Evolutionary conservation across 2,888 invertebrate genomes (phyloP).

Genomic region (Cordilura impudica): DNA sequence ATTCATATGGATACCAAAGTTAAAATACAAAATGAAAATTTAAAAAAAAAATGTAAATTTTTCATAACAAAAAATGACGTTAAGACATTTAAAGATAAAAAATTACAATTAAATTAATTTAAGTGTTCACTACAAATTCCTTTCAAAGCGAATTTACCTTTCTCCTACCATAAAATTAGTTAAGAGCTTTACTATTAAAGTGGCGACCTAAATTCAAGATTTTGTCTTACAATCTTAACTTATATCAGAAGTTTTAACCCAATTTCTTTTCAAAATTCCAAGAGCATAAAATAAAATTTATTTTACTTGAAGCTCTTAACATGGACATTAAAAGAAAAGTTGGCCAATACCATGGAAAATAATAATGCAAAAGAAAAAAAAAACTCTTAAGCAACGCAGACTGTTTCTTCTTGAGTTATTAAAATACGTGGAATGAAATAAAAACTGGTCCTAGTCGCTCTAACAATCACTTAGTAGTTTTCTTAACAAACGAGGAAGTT

Average conservation of each 20-base stretch:
- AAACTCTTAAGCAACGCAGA: constrained; percentile 9
- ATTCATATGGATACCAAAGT: too few relatives aligned
- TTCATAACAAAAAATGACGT: too few relatives aligned
- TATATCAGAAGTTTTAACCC: constrained; percentile 28
- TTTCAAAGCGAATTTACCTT: too few relatives aligned
- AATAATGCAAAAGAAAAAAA: constrained; percentile 26
- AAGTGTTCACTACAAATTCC: too few relatives aligned
- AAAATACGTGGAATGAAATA: not conserved
- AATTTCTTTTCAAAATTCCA: constrained; percentile 9
- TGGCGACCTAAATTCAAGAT: too few relatives aligned
- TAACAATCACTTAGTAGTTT: not conserved
- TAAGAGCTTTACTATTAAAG: too few relatives aligned
- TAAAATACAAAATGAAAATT: too few relatives aligned
- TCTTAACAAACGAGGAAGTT: constrained; percentile 36
- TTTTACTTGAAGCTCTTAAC: constrained; percentile 13
- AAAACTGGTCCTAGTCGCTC: constrained; percentile 43
- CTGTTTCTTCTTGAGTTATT: constrained; percentile 9
- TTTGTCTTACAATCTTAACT: too few relatives aligned
- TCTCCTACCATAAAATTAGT: too few relatives aligned
- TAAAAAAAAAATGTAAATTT: too few relatives aligned
- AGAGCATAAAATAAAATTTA: constrained; percentile 20
- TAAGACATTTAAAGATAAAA: too few relatives aligned
- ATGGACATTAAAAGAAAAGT: constrained; percentile 56
- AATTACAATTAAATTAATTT: too few relatives aligned
- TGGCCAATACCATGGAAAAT: constrained; percentile 52